phyloP scores from a whole-genome alignment of 30 jellyfish, hydroid and myxozoan genomes.

The Phacellophora camtschatica region DNA sequence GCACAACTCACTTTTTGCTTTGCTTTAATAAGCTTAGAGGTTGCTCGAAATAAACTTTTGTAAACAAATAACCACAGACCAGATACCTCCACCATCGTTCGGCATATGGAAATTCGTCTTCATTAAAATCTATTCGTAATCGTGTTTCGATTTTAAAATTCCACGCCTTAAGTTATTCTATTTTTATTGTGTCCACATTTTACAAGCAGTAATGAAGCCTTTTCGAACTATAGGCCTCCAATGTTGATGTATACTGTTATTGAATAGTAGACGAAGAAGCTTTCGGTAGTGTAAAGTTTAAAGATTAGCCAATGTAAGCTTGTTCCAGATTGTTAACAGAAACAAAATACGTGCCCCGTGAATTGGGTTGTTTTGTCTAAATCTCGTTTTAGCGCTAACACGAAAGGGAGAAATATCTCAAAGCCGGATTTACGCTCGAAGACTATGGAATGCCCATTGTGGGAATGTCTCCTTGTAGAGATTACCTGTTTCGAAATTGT shows the following conservation, averaged over 20 bases:
- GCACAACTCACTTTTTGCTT: too few relatives aligned
- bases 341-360: conserved; percentile 58
- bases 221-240: background rate
- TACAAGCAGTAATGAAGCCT: background rate
- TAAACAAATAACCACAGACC: too few relatives aligned
- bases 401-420: conserved; percentile 55
- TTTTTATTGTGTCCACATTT: too few relatives aligned
- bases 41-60: too few relatives aligned
- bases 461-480: conserved; percentile 22
- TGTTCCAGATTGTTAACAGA: conserved; percentile 68
- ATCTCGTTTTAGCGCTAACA: conserved; percentile 64
- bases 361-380: conserved; percentile 68
- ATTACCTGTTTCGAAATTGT: conserved; percentile 39
- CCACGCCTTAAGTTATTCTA: too few relatives aligned
- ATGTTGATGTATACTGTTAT: background rate
- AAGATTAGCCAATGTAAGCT: conserved; percentile 61
- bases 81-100: too few relatives aligned
- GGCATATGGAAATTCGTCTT: too few relatives aligned
- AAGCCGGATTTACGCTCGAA: conserved; percentile 67
- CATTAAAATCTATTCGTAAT: too few relatives aligned
- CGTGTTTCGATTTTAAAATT: too few relatives aligned
- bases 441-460: conserved; percentile 28
- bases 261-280: conserved; percentile 17
- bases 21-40: too few relatives aligned
- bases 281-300: conserved; percentile 57